Conservation (phyloP, 1,140 invertebrate genomes). For the Planococcus citri region DNA sequence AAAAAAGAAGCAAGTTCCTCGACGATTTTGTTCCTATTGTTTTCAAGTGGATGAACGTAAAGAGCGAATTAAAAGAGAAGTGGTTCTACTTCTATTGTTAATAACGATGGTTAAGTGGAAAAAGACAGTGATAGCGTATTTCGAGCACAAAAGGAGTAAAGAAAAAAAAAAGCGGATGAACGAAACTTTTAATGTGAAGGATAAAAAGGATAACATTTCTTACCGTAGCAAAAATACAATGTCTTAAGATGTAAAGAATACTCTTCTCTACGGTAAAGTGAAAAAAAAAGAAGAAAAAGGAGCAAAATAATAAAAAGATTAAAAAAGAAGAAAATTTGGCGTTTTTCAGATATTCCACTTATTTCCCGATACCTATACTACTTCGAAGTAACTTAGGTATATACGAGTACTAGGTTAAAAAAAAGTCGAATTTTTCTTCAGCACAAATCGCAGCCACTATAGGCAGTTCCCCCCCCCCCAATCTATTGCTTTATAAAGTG, state of each 20-base stretch:
- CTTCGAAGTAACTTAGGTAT: no score
- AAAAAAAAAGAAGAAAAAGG: no score
- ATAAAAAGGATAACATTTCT: slow-evolving; percentile 8
- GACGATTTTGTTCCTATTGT: background rate
- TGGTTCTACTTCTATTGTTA: background rate
- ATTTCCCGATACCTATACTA: no score
- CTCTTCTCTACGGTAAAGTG: no score
- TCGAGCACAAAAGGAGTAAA: background rate
- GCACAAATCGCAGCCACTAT: no score
- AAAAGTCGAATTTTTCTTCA: no score
- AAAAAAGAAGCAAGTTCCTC: background rate
- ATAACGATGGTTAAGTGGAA: background rate
- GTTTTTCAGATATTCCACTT: background rate
- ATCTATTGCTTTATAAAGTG: no score
- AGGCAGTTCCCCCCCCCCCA: no score
- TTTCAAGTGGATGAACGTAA: background rate
- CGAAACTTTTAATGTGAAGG: background rate
- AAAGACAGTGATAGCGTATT: background rate
- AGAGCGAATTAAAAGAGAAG: slow-evolving; percentile 7
- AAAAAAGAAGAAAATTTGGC: background rate
- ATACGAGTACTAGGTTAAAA: no score
- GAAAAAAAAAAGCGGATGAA: background rate
- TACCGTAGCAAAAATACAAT: background rate
- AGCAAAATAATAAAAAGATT: background rate
- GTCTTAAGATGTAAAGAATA: background rate